Conservation (phyloP, 2,797 vertebrate genomes). For the Sebastes trivittatus region DNA sequence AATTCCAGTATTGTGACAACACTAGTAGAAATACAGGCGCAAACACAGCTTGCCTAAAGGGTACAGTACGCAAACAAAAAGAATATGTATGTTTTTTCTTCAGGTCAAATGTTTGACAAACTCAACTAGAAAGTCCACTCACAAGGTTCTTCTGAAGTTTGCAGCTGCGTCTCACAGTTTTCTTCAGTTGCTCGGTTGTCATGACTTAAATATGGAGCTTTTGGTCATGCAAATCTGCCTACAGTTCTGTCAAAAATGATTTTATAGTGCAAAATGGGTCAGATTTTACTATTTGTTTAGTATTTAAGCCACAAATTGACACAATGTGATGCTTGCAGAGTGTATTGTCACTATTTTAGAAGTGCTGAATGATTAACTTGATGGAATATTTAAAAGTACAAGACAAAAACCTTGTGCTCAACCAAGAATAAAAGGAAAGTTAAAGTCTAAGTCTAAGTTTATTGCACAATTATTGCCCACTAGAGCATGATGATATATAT, state of each 20-base stretch:
- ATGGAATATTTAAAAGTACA: background rate
- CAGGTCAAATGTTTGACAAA: background rate
- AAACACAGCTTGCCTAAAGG: background rate
- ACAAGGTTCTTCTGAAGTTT: background rate
- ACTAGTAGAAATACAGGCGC: background rate
- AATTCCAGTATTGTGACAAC: no score
- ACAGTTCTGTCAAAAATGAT: background rate
- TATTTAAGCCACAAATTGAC: background rate
- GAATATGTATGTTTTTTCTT: background rate
- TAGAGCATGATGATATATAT: background rate
- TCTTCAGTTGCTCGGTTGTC: background rate
- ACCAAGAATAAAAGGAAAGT: background rate
- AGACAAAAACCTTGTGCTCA: background rate
- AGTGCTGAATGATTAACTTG: background rate
- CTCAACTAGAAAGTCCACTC: background rate
- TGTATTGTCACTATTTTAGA: background rate
- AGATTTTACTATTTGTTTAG: background rate
- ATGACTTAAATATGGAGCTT: background rate
- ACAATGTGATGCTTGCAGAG: background rate
- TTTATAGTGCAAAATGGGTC: background rate
- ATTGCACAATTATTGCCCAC: background rate
- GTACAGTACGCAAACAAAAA: background rate
- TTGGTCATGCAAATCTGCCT: background rate
- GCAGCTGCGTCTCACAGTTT: background rate
- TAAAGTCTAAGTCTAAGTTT: background rate